phyloP scores from a whole-genome alignment of 2,113 vertebrate genomes.

The Grammomys dolichurus region DNA sequence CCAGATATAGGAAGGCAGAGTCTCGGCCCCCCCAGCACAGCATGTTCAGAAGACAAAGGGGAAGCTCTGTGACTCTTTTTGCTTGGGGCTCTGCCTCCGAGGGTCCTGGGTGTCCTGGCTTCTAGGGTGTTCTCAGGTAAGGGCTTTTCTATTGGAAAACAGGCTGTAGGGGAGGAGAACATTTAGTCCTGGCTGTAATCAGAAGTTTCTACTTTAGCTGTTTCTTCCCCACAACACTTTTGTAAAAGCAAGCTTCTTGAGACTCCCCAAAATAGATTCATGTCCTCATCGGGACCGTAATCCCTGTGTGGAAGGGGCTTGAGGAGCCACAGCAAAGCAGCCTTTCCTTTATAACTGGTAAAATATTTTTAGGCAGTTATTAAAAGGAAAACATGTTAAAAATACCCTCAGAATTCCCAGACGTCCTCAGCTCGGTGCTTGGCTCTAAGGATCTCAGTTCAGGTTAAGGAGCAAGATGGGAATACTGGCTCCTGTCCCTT shows the following conservation, averaged over 20 bases:
- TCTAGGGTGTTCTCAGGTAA: not conserved
- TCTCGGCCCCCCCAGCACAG: not conserved
- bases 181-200: not conserved
- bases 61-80: rapidly evolving
- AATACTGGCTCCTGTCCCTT: rapidly evolving
- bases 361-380: not conserved
- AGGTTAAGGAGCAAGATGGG: not conserved
- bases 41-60: not conserved
- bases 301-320: not conserved
- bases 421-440: not conserved
- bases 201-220: not conserved
- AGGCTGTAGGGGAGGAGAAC: too few species aligned
- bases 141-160: not conserved
- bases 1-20: not conserved
- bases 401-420: not conserved
- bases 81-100: rapidly evolving
- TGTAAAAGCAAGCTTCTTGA: not conserved
- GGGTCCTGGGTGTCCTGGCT: not conserved
- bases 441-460: not conserved
- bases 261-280: not conserved
- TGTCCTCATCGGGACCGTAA: not conserved
- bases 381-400: not conserved
- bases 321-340: not conserved
- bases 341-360: not conserved
- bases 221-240: not conserved